Conservation (phyloP, 2,888 invertebrate genomes). For the Dolichopus griseipennis region DNA sequence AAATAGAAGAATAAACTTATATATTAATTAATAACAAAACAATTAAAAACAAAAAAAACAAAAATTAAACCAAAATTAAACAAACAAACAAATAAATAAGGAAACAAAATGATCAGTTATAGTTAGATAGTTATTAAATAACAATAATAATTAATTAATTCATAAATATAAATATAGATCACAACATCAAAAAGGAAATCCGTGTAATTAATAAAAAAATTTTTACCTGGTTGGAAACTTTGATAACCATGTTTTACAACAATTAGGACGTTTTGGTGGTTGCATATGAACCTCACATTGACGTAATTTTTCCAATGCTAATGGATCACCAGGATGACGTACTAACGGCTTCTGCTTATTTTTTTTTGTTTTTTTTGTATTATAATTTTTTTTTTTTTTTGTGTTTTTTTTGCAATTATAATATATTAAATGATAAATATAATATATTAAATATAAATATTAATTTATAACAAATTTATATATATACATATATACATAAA, state of each 20-base stretch:
- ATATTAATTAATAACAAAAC: background rate
- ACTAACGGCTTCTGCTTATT: constrained; percentile 74
- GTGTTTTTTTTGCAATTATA: background rate
- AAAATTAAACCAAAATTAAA: background rate
- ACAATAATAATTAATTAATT: constrained; percentile 22
- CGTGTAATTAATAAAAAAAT: constrained; percentile 27
- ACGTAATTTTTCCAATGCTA: constrained; percentile 72
- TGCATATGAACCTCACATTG: constrained; percentile 89
- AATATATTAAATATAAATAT: no score
- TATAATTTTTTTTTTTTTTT: constrained; percentile 2
- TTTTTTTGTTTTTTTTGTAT: background rate
- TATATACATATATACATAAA: no score
- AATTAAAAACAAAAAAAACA: background rate
- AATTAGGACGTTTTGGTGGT: constrained; percentile 68
- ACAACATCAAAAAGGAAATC: constrained; percentile 46
- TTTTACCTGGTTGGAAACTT: constrained; percentile 78
- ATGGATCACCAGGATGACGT: constrained; percentile 67
- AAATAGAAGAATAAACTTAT: no score
- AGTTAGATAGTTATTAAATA: constrained; percentile 18
- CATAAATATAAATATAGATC: constrained; percentile 31
- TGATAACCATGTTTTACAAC: constrained; percentile 87
- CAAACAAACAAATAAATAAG: constrained; percentile 17
- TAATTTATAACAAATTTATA: no score
- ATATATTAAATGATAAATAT: background rate
- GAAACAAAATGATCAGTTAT: background rate